A percentile compares a stretch with the other conserved stretches of the same genome.
phyloP scores from a whole-genome alignment of 23 tunicate species.

The Botrylloides violaceus region DNA sequence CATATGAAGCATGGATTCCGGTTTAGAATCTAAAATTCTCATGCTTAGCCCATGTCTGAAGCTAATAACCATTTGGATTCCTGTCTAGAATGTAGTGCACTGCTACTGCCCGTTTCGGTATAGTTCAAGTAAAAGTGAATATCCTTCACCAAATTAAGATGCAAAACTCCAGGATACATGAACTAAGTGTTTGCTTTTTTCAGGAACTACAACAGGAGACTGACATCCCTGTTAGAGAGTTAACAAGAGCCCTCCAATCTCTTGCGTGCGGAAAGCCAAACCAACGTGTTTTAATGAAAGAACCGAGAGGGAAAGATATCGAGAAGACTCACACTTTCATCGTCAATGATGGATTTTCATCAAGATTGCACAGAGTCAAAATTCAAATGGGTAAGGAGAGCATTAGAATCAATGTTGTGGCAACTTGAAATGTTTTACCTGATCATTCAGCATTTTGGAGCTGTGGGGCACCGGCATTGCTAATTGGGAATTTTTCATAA shows the following conservation, averaged over 20 bases:
- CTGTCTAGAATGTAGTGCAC: no score
- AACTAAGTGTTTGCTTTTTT: no score
- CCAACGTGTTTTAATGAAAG: conserved; percentile 77
- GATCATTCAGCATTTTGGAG: neutral
- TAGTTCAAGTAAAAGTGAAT: no score
- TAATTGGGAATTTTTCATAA: no score
- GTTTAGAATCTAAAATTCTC: no score
- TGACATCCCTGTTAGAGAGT: conserved; percentile 80
- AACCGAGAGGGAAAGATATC: conserved; percentile 93
- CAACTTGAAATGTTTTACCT: neutral
- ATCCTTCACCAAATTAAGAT: no score
- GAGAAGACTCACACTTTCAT: conserved; percentile 64
- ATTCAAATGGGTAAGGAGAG: conserved; percentile 68
- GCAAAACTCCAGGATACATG: no score
- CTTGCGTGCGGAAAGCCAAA: conserved; percentile 84
- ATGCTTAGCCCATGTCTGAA: no score
- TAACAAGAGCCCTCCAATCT: conserved; percentile 83
- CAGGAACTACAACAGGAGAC: conserved; percentile 93
- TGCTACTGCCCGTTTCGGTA: no score
- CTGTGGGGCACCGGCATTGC: no score
- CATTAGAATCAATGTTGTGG: neutral
- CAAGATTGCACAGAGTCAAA: conserved; percentile 91
- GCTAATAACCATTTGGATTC: no score
- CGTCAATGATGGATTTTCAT: conserved; percentile 86
- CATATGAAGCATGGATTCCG: no score